Evolutionary conservation across 2,113 vertebrate species (phyloP), one percentile per base, ranked within the genome.

Genomic region (Gymnorhina tibicen): DNA sequence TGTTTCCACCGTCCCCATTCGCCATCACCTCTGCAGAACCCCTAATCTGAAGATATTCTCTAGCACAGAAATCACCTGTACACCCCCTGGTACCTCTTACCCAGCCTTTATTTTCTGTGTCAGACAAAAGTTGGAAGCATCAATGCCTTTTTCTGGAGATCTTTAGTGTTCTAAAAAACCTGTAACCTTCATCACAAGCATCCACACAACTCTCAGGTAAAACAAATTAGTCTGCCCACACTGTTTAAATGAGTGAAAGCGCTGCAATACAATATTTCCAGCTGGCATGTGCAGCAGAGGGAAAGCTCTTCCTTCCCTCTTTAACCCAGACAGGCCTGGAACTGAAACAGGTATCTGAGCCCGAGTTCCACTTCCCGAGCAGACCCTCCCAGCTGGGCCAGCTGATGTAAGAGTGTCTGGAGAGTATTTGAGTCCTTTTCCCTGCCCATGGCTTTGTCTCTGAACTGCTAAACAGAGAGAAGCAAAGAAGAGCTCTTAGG

Each of bases 401-500:
- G 85, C 13, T 87, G 81, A 83, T 92, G 79, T n/a, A 79, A 53
- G 67, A 76, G 66, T 62, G 62, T 68, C 88, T 52, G 47, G 59
- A 67, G 74, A 88, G 33, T 30, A 8, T 91, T 39, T 53, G 91
- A 73, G 67, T 56, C 39, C 67, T 90, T 96, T 95, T 95, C 62
- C 82, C 94, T 91, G 94, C 83, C 88, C 91, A 79, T 63, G 46
- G 69, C 74, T 97, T 88, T 30, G 14, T 27, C 84, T 96, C 73
- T 64, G 56, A 94, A 89, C 75, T 94, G 79, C 80, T 91, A 75
- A 89, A 73, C 9, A 64, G 70, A 88, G 95, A 93, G 84, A 52
- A 78, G 79, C 11, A 62, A 44, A 73, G 33, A 73, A 76, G 74
- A 6, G 83, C 67, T 92, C 70, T 79, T 39, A 85, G 56, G 67